Evolutionary conservation across 2,113 vertebrate genomes (phyloP).

Genomic region (Polypterus bichir): DNA sequence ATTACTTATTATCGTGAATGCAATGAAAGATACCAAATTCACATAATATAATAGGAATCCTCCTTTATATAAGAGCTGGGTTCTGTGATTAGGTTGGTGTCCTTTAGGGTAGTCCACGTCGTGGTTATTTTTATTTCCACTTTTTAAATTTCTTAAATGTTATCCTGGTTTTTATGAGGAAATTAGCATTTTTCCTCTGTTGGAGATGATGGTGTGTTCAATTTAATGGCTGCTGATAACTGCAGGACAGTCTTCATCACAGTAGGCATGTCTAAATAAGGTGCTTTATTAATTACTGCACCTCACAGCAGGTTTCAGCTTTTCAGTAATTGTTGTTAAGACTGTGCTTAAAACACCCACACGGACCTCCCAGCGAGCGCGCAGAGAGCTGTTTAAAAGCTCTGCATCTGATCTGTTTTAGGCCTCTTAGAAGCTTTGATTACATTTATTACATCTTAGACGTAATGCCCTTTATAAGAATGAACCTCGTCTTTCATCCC

Average conservation of each 20-base stretch:
- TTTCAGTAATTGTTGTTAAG: not conserved
- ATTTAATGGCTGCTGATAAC: conserved; percentile 21
- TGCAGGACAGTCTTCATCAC: conserved; percentile 12
- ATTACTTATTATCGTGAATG: too few species aligned
- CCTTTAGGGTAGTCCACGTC: too few species aligned
- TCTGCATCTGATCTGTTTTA: not conserved
- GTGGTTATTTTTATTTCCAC: too few species aligned
- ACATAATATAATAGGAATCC: too few species aligned
- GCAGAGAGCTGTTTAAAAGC: too few species aligned
- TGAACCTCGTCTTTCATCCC: conserved; percentile 24
- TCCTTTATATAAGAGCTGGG: too few species aligned
- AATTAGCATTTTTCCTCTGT: conserved; percentile 23
- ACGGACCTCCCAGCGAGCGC: too few species aligned
- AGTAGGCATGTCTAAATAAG: conserved; percentile 19
- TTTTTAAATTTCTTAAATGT: conserved; percentile 13
- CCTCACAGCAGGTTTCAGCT: conserved; percentile 18
- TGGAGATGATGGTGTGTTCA: conserved; percentile 1
- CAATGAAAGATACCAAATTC: too few species aligned
- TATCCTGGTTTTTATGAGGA: conserved; percentile 5
- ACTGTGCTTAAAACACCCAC: conserved; percentile 3
- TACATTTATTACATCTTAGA: conserved; percentile 12
- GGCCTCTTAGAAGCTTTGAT: conserved; percentile 20
- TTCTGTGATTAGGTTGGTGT: too few species aligned
- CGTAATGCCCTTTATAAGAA: conserved; percentile 24
- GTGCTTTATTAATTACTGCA: conserved; percentile 32